Percentiles rank a stretch among this genome's conserved stretches.
These are phyloP conservation scores for Podarcis raffonei DNA, from an alignment of 2,113 vertebrate species.

Conservation along the genomic window DNA sequence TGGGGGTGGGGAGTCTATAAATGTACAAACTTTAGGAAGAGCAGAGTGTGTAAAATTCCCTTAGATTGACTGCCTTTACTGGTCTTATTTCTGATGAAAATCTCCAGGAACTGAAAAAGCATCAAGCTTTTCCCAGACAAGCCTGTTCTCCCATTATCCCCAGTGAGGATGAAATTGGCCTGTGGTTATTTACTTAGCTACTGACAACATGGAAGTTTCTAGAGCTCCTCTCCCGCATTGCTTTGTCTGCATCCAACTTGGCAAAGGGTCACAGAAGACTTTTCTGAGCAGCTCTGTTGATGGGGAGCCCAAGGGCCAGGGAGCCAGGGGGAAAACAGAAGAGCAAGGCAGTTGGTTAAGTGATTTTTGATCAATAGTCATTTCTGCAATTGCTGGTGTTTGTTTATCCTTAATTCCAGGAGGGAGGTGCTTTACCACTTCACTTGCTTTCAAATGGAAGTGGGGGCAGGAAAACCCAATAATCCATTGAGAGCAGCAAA, in stretches of 20 bases:
- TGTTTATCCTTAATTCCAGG: slow-evolving; percentile 24
- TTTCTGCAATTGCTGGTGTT: neutral
- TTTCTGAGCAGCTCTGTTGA: neutral
- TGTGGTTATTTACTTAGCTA: neutral
- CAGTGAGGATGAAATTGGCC: neutral
- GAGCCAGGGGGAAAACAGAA: neutral
- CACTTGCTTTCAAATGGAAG: slow-evolving; percentile 40
- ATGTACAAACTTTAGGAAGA: slow-evolving; percentile 53
- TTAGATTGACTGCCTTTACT: neutral
- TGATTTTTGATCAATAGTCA: slow-evolving; percentile 34
- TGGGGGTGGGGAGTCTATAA: slow-evolving; percentile 53
- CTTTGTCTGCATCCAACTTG: neutral
- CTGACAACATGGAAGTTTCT: neutral
- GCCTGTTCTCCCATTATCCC: neutral
- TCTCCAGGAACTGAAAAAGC: slow-evolving; percentile 9
- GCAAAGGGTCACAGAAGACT: accelerated
- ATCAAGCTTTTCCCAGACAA: slow-evolving; percentile 17
- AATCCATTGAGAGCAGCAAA: neutral
- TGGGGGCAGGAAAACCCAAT: slow-evolving; percentile 15
- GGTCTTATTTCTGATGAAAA: slow-evolving; percentile 28
- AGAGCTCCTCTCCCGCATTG: neutral
- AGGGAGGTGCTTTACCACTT: slow-evolving; percentile 37
- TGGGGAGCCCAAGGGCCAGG: neutral
- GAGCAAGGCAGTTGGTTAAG: neutral
- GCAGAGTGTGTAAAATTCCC: slow-evolving; percentile 11